Conservation (phyloP, 2,113 vertebrate genomes). For the Otocyon megalotis region DNA sequence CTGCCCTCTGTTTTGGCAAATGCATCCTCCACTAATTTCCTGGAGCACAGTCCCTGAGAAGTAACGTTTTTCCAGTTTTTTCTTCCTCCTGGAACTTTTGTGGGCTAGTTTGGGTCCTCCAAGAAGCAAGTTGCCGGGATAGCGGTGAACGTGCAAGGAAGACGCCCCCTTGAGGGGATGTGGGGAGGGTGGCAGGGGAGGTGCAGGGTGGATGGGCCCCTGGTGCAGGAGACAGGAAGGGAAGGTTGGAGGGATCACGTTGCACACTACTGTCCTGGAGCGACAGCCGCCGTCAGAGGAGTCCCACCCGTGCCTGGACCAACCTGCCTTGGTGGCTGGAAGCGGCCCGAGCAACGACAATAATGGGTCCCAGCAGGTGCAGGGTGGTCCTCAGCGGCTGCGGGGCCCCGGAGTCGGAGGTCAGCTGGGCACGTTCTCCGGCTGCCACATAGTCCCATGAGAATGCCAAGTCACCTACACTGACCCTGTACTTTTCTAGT, state of each 20-base stretch:
- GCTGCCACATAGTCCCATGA: background rate
- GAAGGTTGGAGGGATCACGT: background rate
- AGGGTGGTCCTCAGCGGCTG: rapidly evolving
- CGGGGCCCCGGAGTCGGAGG: rapidly evolving
- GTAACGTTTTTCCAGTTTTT: background rate
- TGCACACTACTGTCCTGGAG: background rate
- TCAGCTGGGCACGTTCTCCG: background rate
- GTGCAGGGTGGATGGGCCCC: too few species aligned
- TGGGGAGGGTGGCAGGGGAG: rapidly evolving
- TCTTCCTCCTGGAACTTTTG: background rate
- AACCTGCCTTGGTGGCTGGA: background rate
- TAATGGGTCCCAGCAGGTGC: background rate
- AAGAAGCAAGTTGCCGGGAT: background rate
- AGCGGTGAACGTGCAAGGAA: too few species aligned
- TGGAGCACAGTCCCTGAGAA: background rate
- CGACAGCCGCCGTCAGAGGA: background rate
- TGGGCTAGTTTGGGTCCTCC: background rate
- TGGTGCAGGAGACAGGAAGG: background rate
- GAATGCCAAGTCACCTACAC: background rate
- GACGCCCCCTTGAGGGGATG: background rate
- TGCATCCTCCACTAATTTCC: background rate
- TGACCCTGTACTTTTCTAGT: background rate
- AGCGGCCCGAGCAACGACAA: too few species aligned
- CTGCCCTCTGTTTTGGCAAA: background rate
- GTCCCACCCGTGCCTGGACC: background rate